These are phyloP conservation scores for Pararge aegeria DNA, from an alignment of 1,140 invertebrate genomes.

Conservation along the genomic window DNA sequence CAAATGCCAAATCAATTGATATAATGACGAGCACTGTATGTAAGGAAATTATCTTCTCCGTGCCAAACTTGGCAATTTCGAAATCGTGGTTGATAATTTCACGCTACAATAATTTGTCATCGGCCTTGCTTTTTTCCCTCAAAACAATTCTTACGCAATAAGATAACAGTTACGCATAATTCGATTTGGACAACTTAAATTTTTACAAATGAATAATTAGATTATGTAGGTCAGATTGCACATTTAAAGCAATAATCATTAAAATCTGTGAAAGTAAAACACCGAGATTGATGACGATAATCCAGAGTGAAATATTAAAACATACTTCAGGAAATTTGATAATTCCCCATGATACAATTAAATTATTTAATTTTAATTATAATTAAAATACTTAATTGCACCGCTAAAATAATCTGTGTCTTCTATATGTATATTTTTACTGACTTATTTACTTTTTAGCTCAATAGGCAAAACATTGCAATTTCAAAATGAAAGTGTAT, in stretches of 20 bases:
- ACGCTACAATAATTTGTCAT: constrained; percentile 43
- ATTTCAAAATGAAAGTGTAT: too few species aligned
- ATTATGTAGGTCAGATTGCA: constrained; percentile 8
- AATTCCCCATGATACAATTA: too few species aligned
- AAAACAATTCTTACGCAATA: constrained; percentile 19
- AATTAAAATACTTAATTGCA: too few species aligned
- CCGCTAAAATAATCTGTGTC: too few species aligned
- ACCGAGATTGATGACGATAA: background rate
- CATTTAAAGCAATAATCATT: constrained; percentile 1
- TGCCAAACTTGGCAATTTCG: constrained; percentile 34
- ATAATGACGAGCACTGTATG: too few species aligned
- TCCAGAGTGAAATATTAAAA: too few species aligned
- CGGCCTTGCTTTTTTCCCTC: constrained; percentile 39
- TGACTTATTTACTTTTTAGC: too few species aligned
- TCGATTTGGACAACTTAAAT: constrained; percentile 11
- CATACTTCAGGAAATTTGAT: too few species aligned
- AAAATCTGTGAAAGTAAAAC: background rate
- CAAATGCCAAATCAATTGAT: too few species aligned
- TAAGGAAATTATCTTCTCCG: constrained; percentile 14
- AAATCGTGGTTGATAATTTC: constrained; percentile 43
- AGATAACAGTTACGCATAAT: constrained; percentile 16
- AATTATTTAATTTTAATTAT: too few species aligned
- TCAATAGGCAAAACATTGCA: too few species aligned
- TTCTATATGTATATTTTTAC: too few species aligned
- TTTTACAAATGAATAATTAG: constrained; percentile 4